phyloP scores from a whole-genome alignment of 2,888 invertebrate genomes.

The Aspidiotus rigidus region DNA sequence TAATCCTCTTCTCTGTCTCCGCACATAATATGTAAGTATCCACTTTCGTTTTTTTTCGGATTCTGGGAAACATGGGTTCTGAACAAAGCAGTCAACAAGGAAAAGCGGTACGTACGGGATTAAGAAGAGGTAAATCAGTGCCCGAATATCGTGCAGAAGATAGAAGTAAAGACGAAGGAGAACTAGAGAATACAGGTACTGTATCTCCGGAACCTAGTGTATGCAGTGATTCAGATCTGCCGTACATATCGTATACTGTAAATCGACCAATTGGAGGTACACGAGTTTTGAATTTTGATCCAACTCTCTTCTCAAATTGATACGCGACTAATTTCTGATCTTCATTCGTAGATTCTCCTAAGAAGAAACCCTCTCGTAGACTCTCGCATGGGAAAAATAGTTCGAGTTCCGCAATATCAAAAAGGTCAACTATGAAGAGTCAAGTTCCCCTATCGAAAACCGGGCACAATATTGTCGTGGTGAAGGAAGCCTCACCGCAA shows the following conservation, averaged over 20 bases:
- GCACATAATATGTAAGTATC: no score
- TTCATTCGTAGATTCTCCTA: constrained; percentile 62
- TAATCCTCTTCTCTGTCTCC: no score
- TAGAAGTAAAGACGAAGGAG: constrained; percentile 37
- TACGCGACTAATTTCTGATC: constrained; percentile 2
- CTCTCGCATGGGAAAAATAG: constrained; percentile 40
- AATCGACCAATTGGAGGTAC: constrained; percentile 76
- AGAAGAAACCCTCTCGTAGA: constrained; percentile 56
- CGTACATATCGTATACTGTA: constrained; percentile 83
- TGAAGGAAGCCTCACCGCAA: constrained; percentile 57
- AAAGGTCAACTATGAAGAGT: constrained; percentile 30
- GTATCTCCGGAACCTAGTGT: constrained; percentile 80
- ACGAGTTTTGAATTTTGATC: not conserved
- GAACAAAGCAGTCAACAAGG: constrained; percentile 40
- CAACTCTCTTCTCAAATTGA: constrained; percentile 5
- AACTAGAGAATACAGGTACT: constrained; percentile 46
- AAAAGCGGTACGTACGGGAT: constrained; percentile 36
- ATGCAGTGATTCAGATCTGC: constrained; percentile 79
- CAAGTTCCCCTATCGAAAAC: constrained; percentile 41
- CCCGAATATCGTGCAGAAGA: constrained; percentile 38
- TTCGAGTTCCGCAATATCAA: constrained; percentile 39
- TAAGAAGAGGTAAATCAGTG: constrained; percentile 40
- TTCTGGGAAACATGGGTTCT: constrained; percentile 38
- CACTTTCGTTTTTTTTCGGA: not conserved
- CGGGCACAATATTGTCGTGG: constrained; percentile 69